Evolutionary conservation across 2,113 vertebrate species (phyloP).

Genomic region (Dipodomys ordii): DNA sequence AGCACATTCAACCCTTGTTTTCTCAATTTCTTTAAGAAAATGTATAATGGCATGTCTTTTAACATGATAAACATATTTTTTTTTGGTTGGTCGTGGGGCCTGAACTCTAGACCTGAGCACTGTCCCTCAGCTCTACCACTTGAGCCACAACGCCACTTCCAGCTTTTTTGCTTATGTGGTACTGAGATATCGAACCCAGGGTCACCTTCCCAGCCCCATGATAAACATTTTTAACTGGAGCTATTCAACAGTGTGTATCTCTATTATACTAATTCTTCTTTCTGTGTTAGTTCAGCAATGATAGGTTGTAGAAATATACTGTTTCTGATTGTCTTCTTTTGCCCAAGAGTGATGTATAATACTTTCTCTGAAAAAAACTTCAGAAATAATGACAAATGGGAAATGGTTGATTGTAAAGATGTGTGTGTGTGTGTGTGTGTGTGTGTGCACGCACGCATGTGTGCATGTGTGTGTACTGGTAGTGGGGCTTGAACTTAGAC

Average conservation of each 20-base stretch:
- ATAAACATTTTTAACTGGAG: not conserved
- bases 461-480: no score
- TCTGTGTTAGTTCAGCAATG: not conserved
- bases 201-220: no score
- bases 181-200: no score
- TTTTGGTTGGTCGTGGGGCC: no score
- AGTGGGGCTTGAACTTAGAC: no score
- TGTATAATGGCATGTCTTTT: not conserved
- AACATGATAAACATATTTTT: not conserved
- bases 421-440: no score
- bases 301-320: not conserved
- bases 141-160: no score
- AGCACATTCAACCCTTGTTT: constrained; percentile 7
- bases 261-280: constrained; percentile 17
- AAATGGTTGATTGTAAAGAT: not conserved
- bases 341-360: not conserved
- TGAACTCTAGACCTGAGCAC: no score
- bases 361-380: constrained; percentile 48
- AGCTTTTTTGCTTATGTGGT: no score
- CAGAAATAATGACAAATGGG: not conserved
- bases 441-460: no score
- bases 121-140: no score
- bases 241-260: not conserved
- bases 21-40: constrained; percentile 19
- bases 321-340: constrained; percentile 24